Conservation (phyloP, 1,140 invertebrate genomes). For the Penaeus chinensis region DNA sequence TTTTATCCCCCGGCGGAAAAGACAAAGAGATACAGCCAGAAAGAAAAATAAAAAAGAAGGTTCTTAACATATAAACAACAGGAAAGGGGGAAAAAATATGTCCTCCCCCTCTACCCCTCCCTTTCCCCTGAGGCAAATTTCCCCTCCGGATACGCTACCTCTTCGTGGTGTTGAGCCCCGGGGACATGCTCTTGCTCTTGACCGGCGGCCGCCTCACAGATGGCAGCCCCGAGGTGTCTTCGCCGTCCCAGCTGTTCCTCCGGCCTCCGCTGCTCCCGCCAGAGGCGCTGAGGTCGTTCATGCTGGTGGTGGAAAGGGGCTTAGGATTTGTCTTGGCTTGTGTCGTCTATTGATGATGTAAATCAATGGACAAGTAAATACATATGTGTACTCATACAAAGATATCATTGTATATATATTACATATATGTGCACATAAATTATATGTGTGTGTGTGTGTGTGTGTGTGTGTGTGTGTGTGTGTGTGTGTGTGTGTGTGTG, state of each 20-base stretch:
- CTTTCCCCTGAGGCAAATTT: background rate
- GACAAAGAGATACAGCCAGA: conserved; percentile 96
- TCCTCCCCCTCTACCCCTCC: conserved; percentile 72
- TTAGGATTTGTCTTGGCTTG: background rate
- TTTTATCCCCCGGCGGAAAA: too few relatives aligned
- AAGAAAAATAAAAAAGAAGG: conserved; percentile 75
- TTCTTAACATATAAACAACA: too few relatives aligned
- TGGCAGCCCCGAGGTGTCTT: conserved; percentile 12
- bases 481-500: too few relatives aligned
- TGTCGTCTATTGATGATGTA: background rate
- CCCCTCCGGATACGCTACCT: background rate
- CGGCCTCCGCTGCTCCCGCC: conserved; percentile 19
- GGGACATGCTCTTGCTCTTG: conserved; percentile 51
- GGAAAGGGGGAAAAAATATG: too few relatives aligned
- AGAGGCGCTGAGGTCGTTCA: conserved; percentile 47
- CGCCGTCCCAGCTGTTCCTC: conserved; percentile 33
- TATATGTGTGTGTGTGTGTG: too few relatives aligned
- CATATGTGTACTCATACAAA: too few relatives aligned
- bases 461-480: too few relatives aligned
- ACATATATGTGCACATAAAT: too few relatives aligned
- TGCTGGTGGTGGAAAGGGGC: conserved; percentile 17
- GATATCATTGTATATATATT: too few relatives aligned
- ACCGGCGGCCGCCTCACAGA: conserved; percentile 27
- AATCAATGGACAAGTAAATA: too few relatives aligned
- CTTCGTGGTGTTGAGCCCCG: conserved; percentile 18